These are phyloP conservation scores for Amblyraja radiata DNA, from an alignment of 2,797 vertebrate genomes.

Conservation along the genomic window DNA sequence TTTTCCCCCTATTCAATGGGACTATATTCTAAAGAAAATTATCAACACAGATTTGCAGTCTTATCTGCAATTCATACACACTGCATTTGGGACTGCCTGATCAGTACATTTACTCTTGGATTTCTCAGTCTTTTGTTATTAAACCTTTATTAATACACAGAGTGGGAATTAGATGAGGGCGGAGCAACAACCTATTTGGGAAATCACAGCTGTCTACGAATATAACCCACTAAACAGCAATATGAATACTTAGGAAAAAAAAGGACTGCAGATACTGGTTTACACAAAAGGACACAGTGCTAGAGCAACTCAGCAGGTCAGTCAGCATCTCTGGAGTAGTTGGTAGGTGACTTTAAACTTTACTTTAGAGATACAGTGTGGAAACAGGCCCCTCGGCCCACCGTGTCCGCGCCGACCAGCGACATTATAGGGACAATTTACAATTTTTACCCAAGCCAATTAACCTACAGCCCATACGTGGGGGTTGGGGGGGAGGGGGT, in stretches of 20 bases:
- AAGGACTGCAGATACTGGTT: too few species aligned
- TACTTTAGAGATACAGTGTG: too few species aligned
- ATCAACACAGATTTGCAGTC: neutral
- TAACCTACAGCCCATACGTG: too few species aligned
- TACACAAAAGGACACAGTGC: too few species aligned
- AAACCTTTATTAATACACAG: neutral
- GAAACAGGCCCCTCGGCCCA: too few species aligned
- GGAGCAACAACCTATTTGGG: neutral
- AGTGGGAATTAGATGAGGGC: neutral
- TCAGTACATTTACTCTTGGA: neutral
- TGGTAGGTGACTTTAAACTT: too few species aligned
- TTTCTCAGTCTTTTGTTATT: neutral
- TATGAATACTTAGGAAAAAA: neutral
- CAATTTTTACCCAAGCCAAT: too few species aligned
- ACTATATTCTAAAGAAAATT: neutral
- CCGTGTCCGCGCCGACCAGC: too few species aligned
- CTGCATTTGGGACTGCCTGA: neutral
- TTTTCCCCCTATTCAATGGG: neutral
- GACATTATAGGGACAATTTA: too few species aligned
- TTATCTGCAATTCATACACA: neutral
- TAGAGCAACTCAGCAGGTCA: too few species aligned
- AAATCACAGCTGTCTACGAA: neutral
- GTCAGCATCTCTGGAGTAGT: too few species aligned
- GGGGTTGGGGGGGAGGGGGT: too few species aligned
- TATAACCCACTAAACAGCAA: neutral